Conservation (phyloP, 2,113 vertebrate species). For the Cyphomyrus plagiostoma region DNA sequence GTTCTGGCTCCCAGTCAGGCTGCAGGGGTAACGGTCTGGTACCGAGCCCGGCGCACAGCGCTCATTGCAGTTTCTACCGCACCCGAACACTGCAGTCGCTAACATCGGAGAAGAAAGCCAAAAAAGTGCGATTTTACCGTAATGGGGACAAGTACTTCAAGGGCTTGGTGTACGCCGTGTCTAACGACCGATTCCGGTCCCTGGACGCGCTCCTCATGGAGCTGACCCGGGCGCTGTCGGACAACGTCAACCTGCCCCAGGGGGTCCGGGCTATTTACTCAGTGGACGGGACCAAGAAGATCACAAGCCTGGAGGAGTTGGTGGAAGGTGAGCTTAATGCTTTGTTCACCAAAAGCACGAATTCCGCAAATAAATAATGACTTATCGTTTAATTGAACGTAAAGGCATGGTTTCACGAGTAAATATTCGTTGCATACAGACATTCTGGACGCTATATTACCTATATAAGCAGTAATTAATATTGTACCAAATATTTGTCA, state of each 20-base stretch:
- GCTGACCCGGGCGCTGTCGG: constrained; percentile 86
- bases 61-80: constrained; percentile 95
- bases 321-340: constrained; percentile 74
- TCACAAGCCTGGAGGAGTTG: constrained; percentile 83
- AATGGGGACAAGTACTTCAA: constrained; percentile 97
- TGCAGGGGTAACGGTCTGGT: constrained; percentile 75
- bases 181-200: constrained; percentile 84
- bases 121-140: constrained; percentile 90
- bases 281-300: constrained; percentile 77
- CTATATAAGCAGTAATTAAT: background rate
- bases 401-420: background rate
- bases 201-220: constrained; percentile 88
- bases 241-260: constrained; percentile 92
- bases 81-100: constrained; percentile 93
- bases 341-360: background rate
- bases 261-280: constrained; percentile 86
- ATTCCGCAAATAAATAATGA: background rate
- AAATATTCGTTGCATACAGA: background rate
- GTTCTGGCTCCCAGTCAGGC: constrained; percentile 60
- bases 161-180: constrained; percentile 89
- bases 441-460: background rate
- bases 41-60: constrained; percentile 93
- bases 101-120: constrained; percentile 86
- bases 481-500: background rate
- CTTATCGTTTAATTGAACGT: background rate